Evolutionary conservation across 2,888 invertebrate genomes (phyloP).

Genomic region (Conchocele bisecta): DNA sequence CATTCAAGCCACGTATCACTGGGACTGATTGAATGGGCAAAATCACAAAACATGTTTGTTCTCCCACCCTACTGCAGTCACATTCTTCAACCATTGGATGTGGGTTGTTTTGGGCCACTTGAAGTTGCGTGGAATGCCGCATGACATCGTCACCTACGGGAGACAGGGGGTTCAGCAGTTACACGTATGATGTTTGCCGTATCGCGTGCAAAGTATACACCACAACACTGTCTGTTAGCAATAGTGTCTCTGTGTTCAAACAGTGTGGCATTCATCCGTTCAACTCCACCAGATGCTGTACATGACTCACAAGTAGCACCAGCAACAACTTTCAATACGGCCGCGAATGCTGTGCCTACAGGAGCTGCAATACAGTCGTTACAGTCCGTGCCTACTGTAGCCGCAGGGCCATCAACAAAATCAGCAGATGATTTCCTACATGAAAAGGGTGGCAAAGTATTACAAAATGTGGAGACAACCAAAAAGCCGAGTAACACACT

Average conservation of each 20-base stretch:
- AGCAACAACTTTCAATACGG: background rate
- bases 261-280: constrained; percentile 15
- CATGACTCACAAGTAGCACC: background rate
- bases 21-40: constrained; percentile 14
- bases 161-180: constrained; percentile 13
- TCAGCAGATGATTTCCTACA: no score
- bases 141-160: constrained; percentile 20
- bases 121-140: constrained; percentile 3
- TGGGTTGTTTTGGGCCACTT: constrained; percentile 35
- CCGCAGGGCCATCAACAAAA: no score
- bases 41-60: constrained; percentile 29
- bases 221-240: constrained; percentile 12
- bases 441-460: no score
- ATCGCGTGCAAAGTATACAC: constrained; percentile 22
- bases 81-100: constrained; percentile 31
- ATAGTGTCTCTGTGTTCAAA: constrained; percentile 10
- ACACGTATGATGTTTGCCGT: constrained; percentile 30
- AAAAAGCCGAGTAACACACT: no score
- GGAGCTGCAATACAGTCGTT: no score
- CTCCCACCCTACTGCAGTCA: constrained; percentile 42
- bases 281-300: constrained; percentile 5
- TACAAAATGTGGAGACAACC: no score
- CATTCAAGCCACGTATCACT: constrained; percentile 28
- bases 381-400: no score
- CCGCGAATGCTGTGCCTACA: no score